Conservation (phyloP, 2,113 vertebrate genomes). For the Casuarius casuarius region DNA sequence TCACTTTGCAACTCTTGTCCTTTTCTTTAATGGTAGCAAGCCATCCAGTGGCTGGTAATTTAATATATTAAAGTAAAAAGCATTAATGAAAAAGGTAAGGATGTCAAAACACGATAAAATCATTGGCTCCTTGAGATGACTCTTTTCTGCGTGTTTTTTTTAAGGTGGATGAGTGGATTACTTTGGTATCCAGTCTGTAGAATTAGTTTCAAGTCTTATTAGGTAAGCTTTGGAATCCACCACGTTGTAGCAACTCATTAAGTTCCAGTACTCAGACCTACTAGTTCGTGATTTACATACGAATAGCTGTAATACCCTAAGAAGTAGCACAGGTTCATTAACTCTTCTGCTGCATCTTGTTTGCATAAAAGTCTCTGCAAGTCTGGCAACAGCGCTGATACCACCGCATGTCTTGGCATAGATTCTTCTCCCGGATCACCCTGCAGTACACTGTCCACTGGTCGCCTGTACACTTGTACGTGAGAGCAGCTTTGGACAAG, state of each 20-base stretch:
- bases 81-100: conserved; percentile 35
- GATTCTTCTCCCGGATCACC: conserved; percentile 92
- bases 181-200: conserved; percentile 79
- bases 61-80: conserved; percentile 74
- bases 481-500: conserved; percentile 86
- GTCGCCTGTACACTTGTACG: conserved; percentile 93
- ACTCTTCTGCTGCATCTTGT: conserved; percentile 86
- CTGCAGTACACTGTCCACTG: conserved; percentile 95
- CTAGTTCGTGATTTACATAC: conserved; percentile 60
- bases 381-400: conserved; percentile 97
- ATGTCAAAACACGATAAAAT: conserved; percentile 40
- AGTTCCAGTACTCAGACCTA: conserved; percentile 65
- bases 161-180: conserved; percentile 45
- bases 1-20: conserved; percentile 63
- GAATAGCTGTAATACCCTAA: conserved; percentile 64
- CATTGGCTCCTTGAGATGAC: conserved; percentile 61
- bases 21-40: conserved; percentile 62
- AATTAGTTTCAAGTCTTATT: conserved; percentile 78
- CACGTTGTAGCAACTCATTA: conserved; percentile 48
- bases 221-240: conserved; percentile 70
- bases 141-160: conserved; percentile 10
- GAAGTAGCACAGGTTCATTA: conserved; percentile 63
- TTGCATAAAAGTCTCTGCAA: conserved; percentile 95
- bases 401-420: conserved; percentile 97
- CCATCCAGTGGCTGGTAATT: conserved; percentile 82